Percentiles rank a stretch among this genome's conserved stretches.
These are phyloP conservation scores for Diarsia dahlii DNA, from an alignment of 2,888 invertebrate genomes.

Conservation along the genomic window DNA sequence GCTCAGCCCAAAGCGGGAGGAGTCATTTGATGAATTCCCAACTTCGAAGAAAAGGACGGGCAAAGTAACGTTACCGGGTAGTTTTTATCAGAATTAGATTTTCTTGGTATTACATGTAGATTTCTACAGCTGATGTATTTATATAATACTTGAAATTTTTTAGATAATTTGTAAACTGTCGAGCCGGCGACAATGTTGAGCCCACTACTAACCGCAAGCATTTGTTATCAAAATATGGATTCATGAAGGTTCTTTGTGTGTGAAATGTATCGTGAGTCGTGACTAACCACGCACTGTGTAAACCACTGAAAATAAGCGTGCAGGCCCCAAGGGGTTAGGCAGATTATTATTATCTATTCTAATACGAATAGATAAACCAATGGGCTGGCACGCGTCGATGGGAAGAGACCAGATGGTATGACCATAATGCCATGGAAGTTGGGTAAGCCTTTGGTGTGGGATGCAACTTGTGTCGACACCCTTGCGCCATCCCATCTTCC, in stretches of 20 bases:
- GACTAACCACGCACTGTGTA: neutral
- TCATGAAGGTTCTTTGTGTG: slow-evolving; percentile 17
- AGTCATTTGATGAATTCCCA: too few species aligned
- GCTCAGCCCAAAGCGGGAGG: too few species aligned
- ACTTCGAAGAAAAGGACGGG: too few species aligned
- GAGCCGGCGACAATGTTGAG: neutral
- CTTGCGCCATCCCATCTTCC: too few species aligned
- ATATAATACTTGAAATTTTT: neutral
- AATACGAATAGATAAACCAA: too few species aligned
- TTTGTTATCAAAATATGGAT: slow-evolving; percentile 33
- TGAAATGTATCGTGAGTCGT: neutral
- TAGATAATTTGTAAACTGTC: neutral
- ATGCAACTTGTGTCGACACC: too few species aligned
- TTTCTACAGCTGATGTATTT: neutral
- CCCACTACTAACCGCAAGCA: slow-evolving; percentile 10
- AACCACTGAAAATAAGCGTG: neutral
- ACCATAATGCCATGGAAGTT: too few species aligned
- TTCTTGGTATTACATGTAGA: too few species aligned
- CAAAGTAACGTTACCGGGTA: neutral
- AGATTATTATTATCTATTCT: too few species aligned
- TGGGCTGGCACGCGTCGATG: too few species aligned
- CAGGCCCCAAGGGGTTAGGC: neutral
- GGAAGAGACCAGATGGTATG: too few species aligned
- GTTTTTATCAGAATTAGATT: neutral
- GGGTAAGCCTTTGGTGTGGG: too few species aligned